These are phyloP conservation scores for Leptinotarsa undecemlineata DNA, from an alignment of 1,140 invertebrate genomes.

Conservation along the genomic window DNA sequence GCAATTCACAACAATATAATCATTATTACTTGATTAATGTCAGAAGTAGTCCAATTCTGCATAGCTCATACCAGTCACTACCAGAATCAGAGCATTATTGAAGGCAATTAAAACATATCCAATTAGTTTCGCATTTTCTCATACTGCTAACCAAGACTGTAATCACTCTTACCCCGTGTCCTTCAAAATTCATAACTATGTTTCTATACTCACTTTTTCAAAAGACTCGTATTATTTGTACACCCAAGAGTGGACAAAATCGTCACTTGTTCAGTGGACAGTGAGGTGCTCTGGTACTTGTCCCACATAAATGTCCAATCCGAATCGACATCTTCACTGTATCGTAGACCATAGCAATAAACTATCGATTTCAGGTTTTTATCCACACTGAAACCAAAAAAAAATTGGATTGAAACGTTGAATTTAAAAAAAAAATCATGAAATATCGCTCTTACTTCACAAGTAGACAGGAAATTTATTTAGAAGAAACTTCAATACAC, in stretches of 20 bases:
- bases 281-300: slow-evolving; percentile 56
- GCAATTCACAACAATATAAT: too few species aligned
- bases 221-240: slow-evolving; percentile 54
- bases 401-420: neutral
- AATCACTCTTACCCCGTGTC: too few species aligned
- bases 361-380: slow-evolving; percentile 63
- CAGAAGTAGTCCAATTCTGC: too few species aligned
- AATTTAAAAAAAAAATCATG: neutral
- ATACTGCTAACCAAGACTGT: too few species aligned
- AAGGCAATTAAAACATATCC: too few species aligned
- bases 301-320: slow-evolving; percentile 61
- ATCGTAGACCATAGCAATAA: slow-evolving; percentile 61
- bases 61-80: too few species aligned
- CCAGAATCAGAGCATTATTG: too few species aligned
- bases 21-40: too few species aligned
- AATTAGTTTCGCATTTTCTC: too few species aligned
- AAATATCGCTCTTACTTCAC: neutral
- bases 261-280: slow-evolving; percentile 61
- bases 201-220: slow-evolving; percentile 52
- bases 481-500: neutral
- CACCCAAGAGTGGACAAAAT: slow-evolving; percentile 64
- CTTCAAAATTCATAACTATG: too few species aligned
- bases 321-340: slow-evolving; percentile 37
- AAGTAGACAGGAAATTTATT: neutral
- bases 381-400: slow-evolving; percentile 51